Conservation (phyloP, 2,888 invertebrate genomes). For the Hirtodrosophila histrioides region DNA sequence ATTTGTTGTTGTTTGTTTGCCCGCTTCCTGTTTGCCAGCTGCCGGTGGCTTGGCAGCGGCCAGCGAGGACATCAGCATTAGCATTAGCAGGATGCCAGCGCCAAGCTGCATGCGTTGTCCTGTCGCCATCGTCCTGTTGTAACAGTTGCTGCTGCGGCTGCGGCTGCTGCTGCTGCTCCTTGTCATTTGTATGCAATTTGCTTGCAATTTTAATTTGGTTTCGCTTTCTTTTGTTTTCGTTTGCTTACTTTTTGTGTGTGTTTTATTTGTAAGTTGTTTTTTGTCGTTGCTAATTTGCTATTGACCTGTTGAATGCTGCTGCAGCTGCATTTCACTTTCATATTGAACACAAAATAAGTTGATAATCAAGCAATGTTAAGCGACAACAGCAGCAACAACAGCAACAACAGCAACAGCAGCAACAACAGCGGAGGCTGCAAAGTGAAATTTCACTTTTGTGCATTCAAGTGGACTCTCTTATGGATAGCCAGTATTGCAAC, state of each 20-base stretch:
- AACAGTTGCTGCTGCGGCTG: background rate
- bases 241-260: constrained; percentile 3
- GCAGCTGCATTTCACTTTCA: constrained; percentile 62
- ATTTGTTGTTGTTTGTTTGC: constrained; percentile 27
- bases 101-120: constrained; percentile 23
- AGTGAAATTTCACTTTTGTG: constrained; percentile 78
- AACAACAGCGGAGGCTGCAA: constrained; percentile 33
- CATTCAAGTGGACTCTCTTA: constrained; percentile 53
- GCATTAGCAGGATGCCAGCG: constrained; percentile 25
- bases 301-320: constrained; percentile 41
- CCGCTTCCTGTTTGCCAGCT: constrained; percentile 52
- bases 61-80: constrained; percentile 26
- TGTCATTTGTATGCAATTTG: background rate
- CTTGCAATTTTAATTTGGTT: constrained; percentile 8
- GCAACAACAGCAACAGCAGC: constrained; percentile 18
- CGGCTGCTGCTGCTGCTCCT: background rate
- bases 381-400: constrained; percentile 27
- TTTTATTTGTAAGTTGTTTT: constrained; percentile 5
- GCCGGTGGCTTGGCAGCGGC: constrained; percentile 40
- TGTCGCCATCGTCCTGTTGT: constrained; percentile 22
- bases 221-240: constrained; percentile 29
- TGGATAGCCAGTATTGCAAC: constrained; percentile 38
- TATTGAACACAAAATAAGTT: constrained; percentile 44
- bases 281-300: constrained; percentile 25
- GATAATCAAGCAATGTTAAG: constrained; percentile 36